Evolutionary conservation across 1,140 invertebrate species (phyloP), one percentile per base, ranked within the genome.

Genomic region (Pristionchus pacificus): DNA sequence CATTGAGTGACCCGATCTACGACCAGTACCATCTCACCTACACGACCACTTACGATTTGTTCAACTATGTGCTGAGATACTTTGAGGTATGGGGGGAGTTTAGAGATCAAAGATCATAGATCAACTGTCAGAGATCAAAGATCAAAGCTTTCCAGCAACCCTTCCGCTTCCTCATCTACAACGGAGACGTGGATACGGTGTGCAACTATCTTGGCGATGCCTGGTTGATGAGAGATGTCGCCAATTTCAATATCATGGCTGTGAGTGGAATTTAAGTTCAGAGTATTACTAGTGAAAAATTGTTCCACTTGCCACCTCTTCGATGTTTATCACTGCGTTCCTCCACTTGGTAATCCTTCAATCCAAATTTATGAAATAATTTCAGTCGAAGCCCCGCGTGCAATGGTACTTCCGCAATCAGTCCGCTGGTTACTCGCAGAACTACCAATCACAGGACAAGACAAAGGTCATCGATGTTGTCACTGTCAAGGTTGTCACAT

Each of bases 171-270:
- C 59, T 87, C 31, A 80, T 88, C 19, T 88, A 87, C 79, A 87
- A 88, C 77, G 87, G 87, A 10, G 87, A 88, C 79, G 82, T 87
- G 6, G 87, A 88, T 72, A 86, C 87, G 84, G 86, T 85, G 0
- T 88, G 87, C 77, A 87, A 87, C 75, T 88, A 86, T 74, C 78
- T 88, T 1, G 86, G 87, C 60, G 86, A 87, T 77, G 83, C 87
- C 74, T 87, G 86, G 86, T 87, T 87, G 80, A 81, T 85, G 19
- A 27, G 27, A 15, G 38, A 65, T 15, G 63, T 76, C 25, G 72
- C 75, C 3, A 49, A 10, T 15, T n/a, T 49, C 0, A 64, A 72
- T 62, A 32, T n/a, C 58, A 58, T 75, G 6, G 65, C 2, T 10
- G 71, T 63, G 55, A 1, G 49, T 69, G 28, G 24, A 10, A 1